These are phyloP conservation scores for Monodelphis domestica DNA, from an alignment of 2,797 vertebrate genomes.

Conservation along the genomic window DNA sequence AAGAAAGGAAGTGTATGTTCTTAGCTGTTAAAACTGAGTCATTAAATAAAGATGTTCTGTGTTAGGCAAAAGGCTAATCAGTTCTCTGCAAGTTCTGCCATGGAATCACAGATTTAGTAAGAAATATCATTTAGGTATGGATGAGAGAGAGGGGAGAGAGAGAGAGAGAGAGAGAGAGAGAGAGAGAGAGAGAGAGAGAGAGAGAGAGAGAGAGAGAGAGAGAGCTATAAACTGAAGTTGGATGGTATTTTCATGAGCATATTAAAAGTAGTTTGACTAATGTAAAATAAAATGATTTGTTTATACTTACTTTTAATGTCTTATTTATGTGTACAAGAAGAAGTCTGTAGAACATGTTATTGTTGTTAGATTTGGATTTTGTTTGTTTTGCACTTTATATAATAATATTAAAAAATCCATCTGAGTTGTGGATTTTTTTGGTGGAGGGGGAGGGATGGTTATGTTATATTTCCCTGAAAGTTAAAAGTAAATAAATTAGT, in stretches of 20 bases:
- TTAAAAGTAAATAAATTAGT: conserved; percentile 51
- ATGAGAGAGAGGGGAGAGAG: no score
- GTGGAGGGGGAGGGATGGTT: neutral
- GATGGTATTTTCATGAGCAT: conserved; percentile 36
- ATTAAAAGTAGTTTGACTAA: conserved; percentile 33
- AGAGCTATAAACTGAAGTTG: conserved; percentile 53
- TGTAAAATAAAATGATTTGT: conserved; percentile 42
- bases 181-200: no score
- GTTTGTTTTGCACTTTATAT: conserved; percentile 35
- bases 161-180: no score
- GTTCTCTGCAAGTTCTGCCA: conserved; percentile 17
- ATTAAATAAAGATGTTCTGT: conserved; percentile 59
- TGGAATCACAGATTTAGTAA: neutral
- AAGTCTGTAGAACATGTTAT: conserved; percentile 75
- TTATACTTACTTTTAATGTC: conserved; percentile 57
- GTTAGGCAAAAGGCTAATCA: conserved; percentile 53
- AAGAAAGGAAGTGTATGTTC: conserved; percentile 68
- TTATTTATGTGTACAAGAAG: conserved; percentile 56
- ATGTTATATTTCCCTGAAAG: conserved; percentile 40
- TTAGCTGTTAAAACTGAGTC: conserved; percentile 68
- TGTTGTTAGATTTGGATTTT: conserved; percentile 14
- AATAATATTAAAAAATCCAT: conserved; percentile 56
- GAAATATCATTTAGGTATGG: conserved; percentile 48
- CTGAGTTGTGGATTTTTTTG: conserved; percentile 54
- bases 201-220: conserved; percentile 44